Conservation (phyloP, 2,797 vertebrate species). For the Etheostoma nigrum region DNA sequence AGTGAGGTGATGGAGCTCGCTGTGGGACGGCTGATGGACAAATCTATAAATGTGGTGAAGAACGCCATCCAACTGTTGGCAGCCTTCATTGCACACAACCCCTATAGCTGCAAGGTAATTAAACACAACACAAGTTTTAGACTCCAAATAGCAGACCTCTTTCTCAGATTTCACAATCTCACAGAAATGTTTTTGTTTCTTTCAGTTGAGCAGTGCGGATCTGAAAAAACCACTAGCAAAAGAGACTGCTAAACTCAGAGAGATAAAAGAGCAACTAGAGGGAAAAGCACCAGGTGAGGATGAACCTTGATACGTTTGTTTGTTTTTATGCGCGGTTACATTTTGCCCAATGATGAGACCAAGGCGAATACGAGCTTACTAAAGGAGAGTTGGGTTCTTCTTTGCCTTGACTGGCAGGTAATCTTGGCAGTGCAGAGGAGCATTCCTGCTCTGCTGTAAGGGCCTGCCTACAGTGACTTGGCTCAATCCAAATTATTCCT, state of each 20-base stretch:
- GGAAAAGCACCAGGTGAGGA: constrained; percentile 76
- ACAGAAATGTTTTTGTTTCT: constrained; percentile 10
- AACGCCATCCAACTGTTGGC: constrained; percentile 95
- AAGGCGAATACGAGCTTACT: constrained; percentile 93
- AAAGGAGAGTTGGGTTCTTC: constrained; percentile 76
- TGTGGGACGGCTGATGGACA: constrained; percentile 93
- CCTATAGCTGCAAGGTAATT: constrained; percentile 97
- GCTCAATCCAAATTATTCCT: constrained; percentile 60
- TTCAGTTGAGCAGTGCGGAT: constrained; percentile 91
- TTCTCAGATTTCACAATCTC: background rate
- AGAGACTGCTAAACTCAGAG: constrained; percentile 88
- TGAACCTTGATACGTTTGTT: background rate
- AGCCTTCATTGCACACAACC: constrained; percentile 95
- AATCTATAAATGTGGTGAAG: constrained; percentile 93
- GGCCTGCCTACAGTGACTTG: constrained; percentile 89
- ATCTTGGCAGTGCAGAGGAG: constrained; percentile 93
- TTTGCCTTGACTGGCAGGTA: constrained; percentile 89
- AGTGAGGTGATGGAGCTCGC: constrained; percentile 91
- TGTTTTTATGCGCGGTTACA: background rate
- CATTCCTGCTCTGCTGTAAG: constrained; percentile 92
- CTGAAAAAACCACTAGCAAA: constrained; percentile 91
- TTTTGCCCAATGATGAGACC: constrained; percentile 89
- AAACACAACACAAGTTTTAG: background rate
- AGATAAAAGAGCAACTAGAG: constrained; percentile 83
- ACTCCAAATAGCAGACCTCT: rapidly evolving